Conservation (phyloP, 2,888 invertebrate species). For the Drosophila emarginata region DNA sequence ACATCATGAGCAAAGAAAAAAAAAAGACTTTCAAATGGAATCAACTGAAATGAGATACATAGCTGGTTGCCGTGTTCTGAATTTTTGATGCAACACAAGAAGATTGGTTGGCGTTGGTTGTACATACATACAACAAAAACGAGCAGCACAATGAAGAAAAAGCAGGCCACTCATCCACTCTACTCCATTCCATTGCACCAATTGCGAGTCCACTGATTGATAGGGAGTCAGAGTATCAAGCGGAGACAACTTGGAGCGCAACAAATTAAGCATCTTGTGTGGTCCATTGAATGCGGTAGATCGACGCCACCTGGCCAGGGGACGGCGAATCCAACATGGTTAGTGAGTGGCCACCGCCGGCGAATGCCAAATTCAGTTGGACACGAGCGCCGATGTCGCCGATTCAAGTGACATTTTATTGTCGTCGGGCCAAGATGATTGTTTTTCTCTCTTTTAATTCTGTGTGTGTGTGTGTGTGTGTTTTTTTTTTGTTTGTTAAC, state of each 20-base stretch:
- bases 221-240: slow-evolving; percentile 63
- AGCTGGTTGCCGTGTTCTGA: slow-evolving; percentile 63
- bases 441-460: slow-evolving; percentile 16
- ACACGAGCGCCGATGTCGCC: slow-evolving; percentile 64
- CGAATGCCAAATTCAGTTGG: slow-evolving; percentile 68
- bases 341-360: slow-evolving; percentile 50
- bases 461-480: too few relatives aligned
- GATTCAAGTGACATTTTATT: slow-evolving; percentile 74
- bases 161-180: slow-evolving; percentile 40
- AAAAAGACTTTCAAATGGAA: slow-evolving; percentile 19
- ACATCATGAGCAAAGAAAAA: not conserved
- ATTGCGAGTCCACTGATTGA: slow-evolving; percentile 55
- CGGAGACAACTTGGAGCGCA: slow-evolving; percentile 72
- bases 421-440: slow-evolving; percentile 39
- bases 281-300: slow-evolving; percentile 67
- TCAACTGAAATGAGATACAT: slow-evolving; percentile 42
- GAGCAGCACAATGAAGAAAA: slow-evolving; percentile 28
- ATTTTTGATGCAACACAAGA: slow-evolving; percentile 63
- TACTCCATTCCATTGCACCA: slow-evolving; percentile 19
- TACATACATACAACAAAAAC: slow-evolving; percentile 14
- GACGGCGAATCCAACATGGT: slow-evolving; percentile 19
- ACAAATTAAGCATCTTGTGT: slow-evolving; percentile 76
- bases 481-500: slow-evolving; percentile 3
- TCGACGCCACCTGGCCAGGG: slow-evolving; percentile 70
- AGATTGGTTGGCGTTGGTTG: slow-evolving; percentile 16